phyloP scores from a whole-genome alignment of 2,888 invertebrate genomes.

The Belgica antarctica region DNA sequence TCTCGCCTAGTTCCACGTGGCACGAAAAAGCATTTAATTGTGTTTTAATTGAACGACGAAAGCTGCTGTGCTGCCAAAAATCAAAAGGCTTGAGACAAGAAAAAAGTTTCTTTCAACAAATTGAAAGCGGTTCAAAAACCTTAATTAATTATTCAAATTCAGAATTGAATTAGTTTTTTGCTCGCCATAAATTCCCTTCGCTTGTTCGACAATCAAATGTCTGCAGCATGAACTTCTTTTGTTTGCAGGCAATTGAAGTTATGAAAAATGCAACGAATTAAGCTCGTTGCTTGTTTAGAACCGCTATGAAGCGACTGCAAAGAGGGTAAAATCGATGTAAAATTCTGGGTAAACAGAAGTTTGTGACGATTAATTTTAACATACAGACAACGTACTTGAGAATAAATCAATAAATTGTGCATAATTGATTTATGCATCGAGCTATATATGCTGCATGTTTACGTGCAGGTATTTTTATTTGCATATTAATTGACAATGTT shows the following conservation, averaged over 20 bases:
- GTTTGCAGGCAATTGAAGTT: neutral
- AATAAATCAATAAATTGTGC: no score
- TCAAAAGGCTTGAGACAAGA: neutral
- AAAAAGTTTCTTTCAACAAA: neutral
- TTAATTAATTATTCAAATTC: slow-evolving; percentile 13
- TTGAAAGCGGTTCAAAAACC: neutral
- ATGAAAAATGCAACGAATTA: no score
- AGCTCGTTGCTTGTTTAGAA: no score
- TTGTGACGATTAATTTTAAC: neutral
- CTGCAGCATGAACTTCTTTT: no score
- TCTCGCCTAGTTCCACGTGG: no score
- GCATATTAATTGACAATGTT: slow-evolving; percentile 22
- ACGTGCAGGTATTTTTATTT: slow-evolving; percentile 1
- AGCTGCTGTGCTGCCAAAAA: neutral
- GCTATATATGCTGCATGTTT: neutral
- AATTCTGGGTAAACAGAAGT: no score
- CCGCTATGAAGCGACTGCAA: no score
- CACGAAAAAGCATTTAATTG: neutral
- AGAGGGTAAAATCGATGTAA: no score
- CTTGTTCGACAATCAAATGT: neutral
- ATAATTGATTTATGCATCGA: neutral
- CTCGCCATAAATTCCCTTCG: neutral
- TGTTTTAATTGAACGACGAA: neutral
- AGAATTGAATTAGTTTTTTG: neutral
- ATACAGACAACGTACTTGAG: no score